Base-by-base conservation (phyloP, 1,140 invertebrate genomes). In the Drosophila saltans region DNA sequence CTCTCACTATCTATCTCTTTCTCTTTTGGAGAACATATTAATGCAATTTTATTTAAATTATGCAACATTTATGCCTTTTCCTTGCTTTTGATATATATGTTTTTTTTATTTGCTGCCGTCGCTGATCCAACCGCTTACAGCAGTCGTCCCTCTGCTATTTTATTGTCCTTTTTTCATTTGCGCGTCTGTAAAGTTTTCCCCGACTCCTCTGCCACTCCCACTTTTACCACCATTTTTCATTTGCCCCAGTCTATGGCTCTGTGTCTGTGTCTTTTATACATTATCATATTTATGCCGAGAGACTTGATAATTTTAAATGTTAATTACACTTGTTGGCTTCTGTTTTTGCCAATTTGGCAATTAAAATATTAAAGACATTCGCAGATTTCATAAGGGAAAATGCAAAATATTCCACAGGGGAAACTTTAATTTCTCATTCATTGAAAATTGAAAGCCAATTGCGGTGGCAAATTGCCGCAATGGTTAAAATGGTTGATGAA, bases 41-140 rank as follows among this genome's bases (percentile, higher is more conserved):
- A 86, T 86, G 82, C 78, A 86, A 86, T 86, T 86, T 86, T 81
- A 86, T 86, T 85, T 86, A 86, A 86, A 86, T 86, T 81, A 85
- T 73, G 72, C 75, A 75, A 86, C 78, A 85, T 81, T 86, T 81
- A 85, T 85, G 82, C 78, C 68, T 68, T 78, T 52, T 64, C 39
- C 43, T 21, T 26, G 63, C 55, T 48, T 66, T 70, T 84, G 74
- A 81, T 85, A 85, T 80, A 85, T 85, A 81, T 78, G 74, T 40
- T 66, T 83, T 79, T 69, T 65, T 69, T 65, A 78, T 59, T 57
- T 68, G 62, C 52, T 43, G 66, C 58, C 78, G 57, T 72, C 72
- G 33, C 33, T 48, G n/a, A 43, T 52, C 36, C 57, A 7, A 58
- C 16, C 56, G 75, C 65, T 66, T 66, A 77, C 65, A 41, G 69